Base-by-base conservation (phyloP, 2,797 vertebrate genomes). In the Silurus lanzhouensis region DNA sequence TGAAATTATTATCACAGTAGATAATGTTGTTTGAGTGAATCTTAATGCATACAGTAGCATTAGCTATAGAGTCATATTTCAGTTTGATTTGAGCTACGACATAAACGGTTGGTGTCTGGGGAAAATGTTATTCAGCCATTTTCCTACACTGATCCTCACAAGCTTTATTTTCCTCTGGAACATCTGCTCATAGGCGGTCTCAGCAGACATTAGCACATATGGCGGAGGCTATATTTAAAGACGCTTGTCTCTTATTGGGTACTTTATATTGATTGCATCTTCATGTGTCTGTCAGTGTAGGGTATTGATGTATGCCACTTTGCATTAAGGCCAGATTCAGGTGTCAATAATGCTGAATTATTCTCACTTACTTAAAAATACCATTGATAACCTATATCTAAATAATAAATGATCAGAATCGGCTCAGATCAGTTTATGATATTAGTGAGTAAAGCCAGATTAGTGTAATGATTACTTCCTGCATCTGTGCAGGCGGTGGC, bases 251-350 rank as follows among this genome's bases (percentile, higher is more conserved):
- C 87, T 87, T 88, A 89, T 87, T 76, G 77, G 74, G 38, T 55
- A 55, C 78, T 76, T 89, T 78, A 84, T 88, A 75, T 87, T 84
- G 83, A 89, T 91, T 84, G 86, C 7, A 87, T 89, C 84, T 83
- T 74, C 20, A 76, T 84, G 82, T 66, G 6, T 79, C 82, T 90
- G 90, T 87, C 83, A 63, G 1, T 52, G 38, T 55, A 0, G 83
- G 46, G 74, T 70, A 86, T 87, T 84, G 85, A 92, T 90, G 89
- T 83, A 83, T 87, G 87, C 86, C 87, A 13, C 87, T 85, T 86
- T 52, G n/a, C 13, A 90, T 90, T 91, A 90, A 84, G 76, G 84
- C 66, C 14, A 88, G 83, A 89, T 88, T 55, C 75, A 66, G 38
- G 71, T 25, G 68, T 82, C 87, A 84, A 80, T 55, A 20, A 27